phyloP scores from a whole-genome alignment of 1,140 invertebrate species.

The Cataglyphis hispanica region DNA sequence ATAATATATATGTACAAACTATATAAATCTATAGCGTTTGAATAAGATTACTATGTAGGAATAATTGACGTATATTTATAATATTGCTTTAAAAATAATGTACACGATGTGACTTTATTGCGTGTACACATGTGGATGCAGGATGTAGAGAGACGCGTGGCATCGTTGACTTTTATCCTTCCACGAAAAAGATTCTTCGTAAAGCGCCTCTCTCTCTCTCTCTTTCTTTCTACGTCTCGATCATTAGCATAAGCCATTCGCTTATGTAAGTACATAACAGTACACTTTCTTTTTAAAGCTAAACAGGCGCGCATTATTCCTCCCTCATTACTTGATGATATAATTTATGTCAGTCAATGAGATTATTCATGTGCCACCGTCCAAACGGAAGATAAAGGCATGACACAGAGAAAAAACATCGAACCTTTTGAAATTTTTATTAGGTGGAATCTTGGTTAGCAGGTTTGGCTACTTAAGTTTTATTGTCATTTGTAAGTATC shows the following conservation, averaged over 20 bases:
- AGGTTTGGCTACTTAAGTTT: not conserved
- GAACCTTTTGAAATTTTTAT: slow-evolving; percentile 7
- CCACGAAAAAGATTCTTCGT: slow-evolving; percentile 25
- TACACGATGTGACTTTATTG: not conserved
- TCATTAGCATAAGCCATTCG: slow-evolving; percentile 69
- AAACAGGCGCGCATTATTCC: not conserved
- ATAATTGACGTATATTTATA: not conserved
- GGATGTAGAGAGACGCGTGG: slow-evolving; percentile 33
- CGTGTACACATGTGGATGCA: not conserved
- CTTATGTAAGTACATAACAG: slow-evolving; percentile 70
- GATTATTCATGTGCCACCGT: not conserved
- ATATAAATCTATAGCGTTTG: not conserved
- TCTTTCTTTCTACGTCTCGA: slow-evolving; percentile 20
- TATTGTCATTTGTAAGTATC: not conserved
- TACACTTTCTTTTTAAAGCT: slow-evolving; percentile 70
- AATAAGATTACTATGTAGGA: not conserved
- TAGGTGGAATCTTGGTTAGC: not conserved
- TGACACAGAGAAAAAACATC: not conserved
- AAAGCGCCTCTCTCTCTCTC: not conserved
- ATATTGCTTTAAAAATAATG: not conserved
- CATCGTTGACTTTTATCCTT: slow-evolving; percentile 52
- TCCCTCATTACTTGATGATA: slow-evolving; percentile 25
- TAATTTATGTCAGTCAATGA: slow-evolving; percentile 38
- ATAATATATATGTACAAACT: not conserved
- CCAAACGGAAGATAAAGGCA: not conserved